phyloP scores from a whole-genome alignment of 2,113 vertebrate species.

The Ailuropoda melanoleuca region DNA sequence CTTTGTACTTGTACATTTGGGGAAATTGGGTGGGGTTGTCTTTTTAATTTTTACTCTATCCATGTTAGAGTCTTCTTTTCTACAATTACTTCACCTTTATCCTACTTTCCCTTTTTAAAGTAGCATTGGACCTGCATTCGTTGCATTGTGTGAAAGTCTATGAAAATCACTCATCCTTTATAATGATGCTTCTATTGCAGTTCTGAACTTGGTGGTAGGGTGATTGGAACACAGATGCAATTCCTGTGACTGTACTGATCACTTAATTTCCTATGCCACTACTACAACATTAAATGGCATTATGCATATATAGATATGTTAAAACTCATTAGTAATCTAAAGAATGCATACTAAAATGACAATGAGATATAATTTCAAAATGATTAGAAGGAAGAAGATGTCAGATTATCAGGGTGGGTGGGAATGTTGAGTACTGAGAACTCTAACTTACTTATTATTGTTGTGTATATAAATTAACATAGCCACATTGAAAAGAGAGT shows the following conservation, averaged over 20 bases:
- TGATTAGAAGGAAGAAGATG: background rate
- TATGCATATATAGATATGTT: background rate
- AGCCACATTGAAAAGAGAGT: background rate
- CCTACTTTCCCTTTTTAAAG: background rate
- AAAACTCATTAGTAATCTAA: background rate
- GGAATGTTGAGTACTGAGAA: background rate
- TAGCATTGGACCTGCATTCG: background rate
- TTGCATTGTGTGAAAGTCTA: background rate
- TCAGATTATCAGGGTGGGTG: background rate
- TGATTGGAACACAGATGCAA: background rate
- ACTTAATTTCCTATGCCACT: background rate
- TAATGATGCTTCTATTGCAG: background rate
- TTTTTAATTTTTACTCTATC: background rate
- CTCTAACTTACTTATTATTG: background rate
- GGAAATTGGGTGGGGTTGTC: background rate
- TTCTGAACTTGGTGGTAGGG: background rate
- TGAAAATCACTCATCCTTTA: background rate
- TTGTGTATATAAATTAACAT: background rate
- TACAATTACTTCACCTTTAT: background rate
- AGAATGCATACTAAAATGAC: background rate
- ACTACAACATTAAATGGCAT: background rate
- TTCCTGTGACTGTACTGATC: background rate
- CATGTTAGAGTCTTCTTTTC: background rate
- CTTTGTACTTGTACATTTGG: background rate
- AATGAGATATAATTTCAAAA: background rate